Evolutionary conservation across 1,140 invertebrate genomes (phyloP), one percentile per base, ranked within the genome.

Genomic region (Drosophila kepulauana): DNA sequence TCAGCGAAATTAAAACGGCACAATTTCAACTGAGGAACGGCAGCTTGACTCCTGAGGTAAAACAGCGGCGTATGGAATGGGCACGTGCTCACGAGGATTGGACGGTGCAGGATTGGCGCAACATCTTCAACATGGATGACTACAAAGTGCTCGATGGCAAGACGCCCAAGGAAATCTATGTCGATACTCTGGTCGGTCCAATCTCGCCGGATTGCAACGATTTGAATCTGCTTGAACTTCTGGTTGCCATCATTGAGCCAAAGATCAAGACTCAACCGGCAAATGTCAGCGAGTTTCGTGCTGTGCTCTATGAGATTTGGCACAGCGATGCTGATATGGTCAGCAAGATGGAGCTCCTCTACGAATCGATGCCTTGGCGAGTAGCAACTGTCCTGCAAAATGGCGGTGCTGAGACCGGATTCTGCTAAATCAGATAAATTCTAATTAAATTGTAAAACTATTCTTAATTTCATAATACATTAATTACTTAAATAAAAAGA

Each of bases 111-210:
- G 85, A 88, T 61, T 88, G 85, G 85, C 85, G 85, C 33, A 85
- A 88, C 43, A 79, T 89, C 3, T 85, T 88, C 35, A 88, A 89
- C 13, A 89, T 88, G 81, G 85, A 88, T 10, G 85, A 88, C n/a
- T 15, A 51, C 1, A 89, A 88, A 46, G 64, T 48, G 1, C 10
- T 7, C 8, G 64, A 65, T 2, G 75, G 49, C 8, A 16, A 45
- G 0, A 43, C 52, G 35, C 49, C 69, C 0, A 88, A 88, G 5
- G 78, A 88, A 28, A 89, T 88, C 7, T 88, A 51, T 10, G 1
- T 78, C 43, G 85, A 88, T 33, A 81, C 85, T 0, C 20, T 88
- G 35, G 51, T 89, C 48, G 85, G 85, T 4, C 85, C 85, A 0
- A 68, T 79, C 11, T 68, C 52, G 3, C 11, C 48, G 7, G 67